Conservation (phyloP, 1,140 invertebrate genomes). For the Varroa destructor region DNA sequence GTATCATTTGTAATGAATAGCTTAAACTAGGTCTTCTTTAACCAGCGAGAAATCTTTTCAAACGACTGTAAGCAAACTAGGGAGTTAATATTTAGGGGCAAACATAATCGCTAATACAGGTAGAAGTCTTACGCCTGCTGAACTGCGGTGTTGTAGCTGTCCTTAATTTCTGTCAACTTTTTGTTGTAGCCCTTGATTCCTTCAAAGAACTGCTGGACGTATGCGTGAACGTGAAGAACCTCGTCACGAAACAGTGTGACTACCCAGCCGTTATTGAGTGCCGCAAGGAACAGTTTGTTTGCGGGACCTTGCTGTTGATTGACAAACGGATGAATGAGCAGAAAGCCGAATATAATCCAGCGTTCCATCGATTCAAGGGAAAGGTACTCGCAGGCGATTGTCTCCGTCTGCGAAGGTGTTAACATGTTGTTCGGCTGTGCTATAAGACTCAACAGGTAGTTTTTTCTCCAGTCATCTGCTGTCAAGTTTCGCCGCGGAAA, state of each 20-base stretch:
- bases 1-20: too few relatives aligned
- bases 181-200: slow-evolving; percentile 87
- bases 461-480: slow-evolving; percentile 76
- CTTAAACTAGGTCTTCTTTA: too few relatives aligned
- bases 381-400: slow-evolving; percentile 91
- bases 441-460: slow-evolving; percentile 83
- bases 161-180: slow-evolving; percentile 80
- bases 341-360: slow-evolving; percentile 90
- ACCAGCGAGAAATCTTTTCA: too few relatives aligned
- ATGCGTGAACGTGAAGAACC: slow-evolving; percentile 85
- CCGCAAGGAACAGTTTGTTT: slow-evolving; percentile 75
- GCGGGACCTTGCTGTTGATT: slow-evolving; percentile 51
- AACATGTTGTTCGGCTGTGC: slow-evolving; percentile 77
- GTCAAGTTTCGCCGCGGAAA: slow-evolving; percentile 78
- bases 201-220: slow-evolving; percentile 85
- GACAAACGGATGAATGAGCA: slow-evolving; percentile 71
- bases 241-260: slow-evolving; percentile 90
- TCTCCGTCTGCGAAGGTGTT: slow-evolving; percentile 84
- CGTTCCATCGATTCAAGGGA: slow-evolving; percentile 86
- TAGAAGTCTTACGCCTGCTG: slow-evolving; percentile 55
- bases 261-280: slow-evolving; percentile 84
- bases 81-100: too few relatives aligned
- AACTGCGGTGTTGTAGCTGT: slow-evolving; percentile 73
- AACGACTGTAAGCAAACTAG: too few relatives aligned
- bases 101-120: background rate